Percentiles rank a stretch among this genome's conserved stretches.
Evolutionary conservation across 1,140 invertebrate genomes (phyloP).

Genomic region (Stegodyphus mimosarum): DNA sequence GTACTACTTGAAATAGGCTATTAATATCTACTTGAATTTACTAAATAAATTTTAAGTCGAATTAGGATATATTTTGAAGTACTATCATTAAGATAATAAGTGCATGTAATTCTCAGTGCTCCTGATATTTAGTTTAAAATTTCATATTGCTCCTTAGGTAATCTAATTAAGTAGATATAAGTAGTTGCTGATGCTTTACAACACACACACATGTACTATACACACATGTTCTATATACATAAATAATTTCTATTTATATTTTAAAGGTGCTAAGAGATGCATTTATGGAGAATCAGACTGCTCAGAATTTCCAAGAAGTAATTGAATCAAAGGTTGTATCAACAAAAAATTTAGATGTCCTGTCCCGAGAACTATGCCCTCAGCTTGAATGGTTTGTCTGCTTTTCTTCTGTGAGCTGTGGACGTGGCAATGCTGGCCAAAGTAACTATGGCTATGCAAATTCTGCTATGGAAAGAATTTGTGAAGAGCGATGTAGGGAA

Average conservation of each 20-base stretch:
- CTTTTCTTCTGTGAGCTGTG: conserved; percentile 95
- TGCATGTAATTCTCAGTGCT: too few relatives aligned
- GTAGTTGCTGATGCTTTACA: too few relatives aligned
- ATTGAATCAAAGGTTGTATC: conserved; percentile 74
- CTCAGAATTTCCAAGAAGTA: conserved; percentile 80
- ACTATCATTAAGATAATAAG: too few relatives aligned
- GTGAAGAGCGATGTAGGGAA: conserved; percentile 82
- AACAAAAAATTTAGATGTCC: conserved; percentile 81
- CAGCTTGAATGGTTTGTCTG: conserved; percentile 90
- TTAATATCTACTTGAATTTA: too few relatives aligned
- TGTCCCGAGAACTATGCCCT: conserved; percentile 79
- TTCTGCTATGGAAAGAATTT: conserved; percentile 94
- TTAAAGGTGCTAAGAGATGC: conserved; percentile 80
- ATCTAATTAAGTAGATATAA: too few relatives aligned
- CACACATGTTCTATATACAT: background rate
- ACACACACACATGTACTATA: too few relatives aligned
- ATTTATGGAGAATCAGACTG: conserved; percentile 87
- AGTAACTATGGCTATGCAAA: conserved; percentile 96
- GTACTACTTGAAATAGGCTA: too few relatives aligned
- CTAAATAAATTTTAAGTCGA: too few relatives aligned
- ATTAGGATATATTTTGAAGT: too few relatives aligned
- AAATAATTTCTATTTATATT: background rate
- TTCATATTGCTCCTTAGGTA: too few relatives aligned
- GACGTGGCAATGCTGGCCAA: conserved; percentile 93
- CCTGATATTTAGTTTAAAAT: too few relatives aligned